Percentiles rank a stretch among this genome's conserved stretches.
These are phyloP conservation scores for Platysteira castanea DNA, from an alignment of 2,113 vertebrate species.

Conservation along the genomic window DNA sequence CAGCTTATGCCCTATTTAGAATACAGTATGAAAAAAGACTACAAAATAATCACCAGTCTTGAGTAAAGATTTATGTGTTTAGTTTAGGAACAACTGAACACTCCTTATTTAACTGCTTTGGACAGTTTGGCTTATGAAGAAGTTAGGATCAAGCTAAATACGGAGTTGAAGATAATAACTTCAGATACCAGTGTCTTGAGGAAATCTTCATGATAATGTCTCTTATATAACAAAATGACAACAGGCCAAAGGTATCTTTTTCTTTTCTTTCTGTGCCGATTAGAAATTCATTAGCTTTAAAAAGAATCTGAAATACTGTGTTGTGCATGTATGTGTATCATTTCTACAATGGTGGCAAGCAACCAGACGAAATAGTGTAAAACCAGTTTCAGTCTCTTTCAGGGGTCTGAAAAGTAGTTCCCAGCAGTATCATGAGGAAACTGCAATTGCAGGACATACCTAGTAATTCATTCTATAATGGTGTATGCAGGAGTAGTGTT, in stretches of 20 bases:
- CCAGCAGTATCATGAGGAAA: neutral
- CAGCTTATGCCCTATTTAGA: slow-evolving; percentile 22
- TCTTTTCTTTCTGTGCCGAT: neutral
- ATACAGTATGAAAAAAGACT: neutral
- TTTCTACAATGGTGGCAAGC: neutral
- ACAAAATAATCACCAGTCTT: neutral
- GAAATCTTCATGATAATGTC: neutral
- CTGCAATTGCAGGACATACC: neutral
- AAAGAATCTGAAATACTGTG: neutral
- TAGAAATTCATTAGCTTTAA: neutral
- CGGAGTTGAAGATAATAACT: neutral
- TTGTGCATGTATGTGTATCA: neutral
- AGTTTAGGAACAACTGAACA: neutral
- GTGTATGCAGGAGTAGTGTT: neutral
- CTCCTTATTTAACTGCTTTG: neutral
- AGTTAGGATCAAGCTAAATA: neutral
- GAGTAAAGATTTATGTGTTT: neutral
- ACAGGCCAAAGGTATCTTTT: neutral
- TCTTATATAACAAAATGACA: neutral
- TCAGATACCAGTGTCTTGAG: neutral
- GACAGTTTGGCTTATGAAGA: neutral
- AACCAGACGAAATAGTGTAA: neutral
- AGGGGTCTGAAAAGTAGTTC: neutral
- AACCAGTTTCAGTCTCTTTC: neutral
- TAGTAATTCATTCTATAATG: neutral